Percentiles rank a stretch among this genome's conserved stretches.
Evolutionary conservation across 1,140 invertebrate genomes (phyloP).

Genomic region (Neocloeon triangulifer): DNA sequence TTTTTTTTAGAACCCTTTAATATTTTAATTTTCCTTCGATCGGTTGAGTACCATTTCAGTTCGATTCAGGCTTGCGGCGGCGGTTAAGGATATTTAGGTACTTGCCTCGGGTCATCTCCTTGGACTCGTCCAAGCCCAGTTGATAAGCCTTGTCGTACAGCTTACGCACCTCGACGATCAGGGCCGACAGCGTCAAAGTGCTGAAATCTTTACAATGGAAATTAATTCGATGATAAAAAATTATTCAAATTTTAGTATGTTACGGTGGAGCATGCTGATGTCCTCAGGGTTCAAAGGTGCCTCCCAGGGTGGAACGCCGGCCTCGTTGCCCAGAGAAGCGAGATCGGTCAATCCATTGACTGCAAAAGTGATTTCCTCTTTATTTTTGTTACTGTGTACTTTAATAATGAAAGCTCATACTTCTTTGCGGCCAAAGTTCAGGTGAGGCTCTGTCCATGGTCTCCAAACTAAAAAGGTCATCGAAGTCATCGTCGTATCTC

Average conservation of each 20-base stretch:
- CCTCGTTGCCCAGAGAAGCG: conserved; percentile 24
- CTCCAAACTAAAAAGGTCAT: conserved; percentile 59
- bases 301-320: conserved; percentile 26
- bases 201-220: conserved; percentile 42
- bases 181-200: conserved; percentile 45
- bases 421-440: conserved; percentile 82
- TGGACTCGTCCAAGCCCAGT: conserved; percentile 77
- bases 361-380: conserved; percentile 15
- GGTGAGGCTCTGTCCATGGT: conserved; percentile 75
- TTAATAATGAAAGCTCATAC: conserved; percentile 20
- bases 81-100: conserved; percentile 56
- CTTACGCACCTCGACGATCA: conserved; percentile 80
- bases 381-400: conserved; percentile 4
- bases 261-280: conserved; percentile 45
- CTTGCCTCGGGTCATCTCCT: conserved; percentile 89
- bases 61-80: conserved; percentile 6
- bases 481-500: conserved; percentile 28
- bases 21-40: no score
- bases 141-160: conserved; percentile 85
- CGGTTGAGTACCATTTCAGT: no score
- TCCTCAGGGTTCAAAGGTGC: conserved; percentile 35
- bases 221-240: conserved; percentile 5
- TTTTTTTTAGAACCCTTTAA: no score
- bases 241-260: conserved; percentile 14
- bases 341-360: conserved; percentile 56